Percentiles rank a stretch among this genome's conserved stretches.
phyloP scores from a whole-genome alignment of 1,140 invertebrate species.

The Penaeus chinensis region DNA sequence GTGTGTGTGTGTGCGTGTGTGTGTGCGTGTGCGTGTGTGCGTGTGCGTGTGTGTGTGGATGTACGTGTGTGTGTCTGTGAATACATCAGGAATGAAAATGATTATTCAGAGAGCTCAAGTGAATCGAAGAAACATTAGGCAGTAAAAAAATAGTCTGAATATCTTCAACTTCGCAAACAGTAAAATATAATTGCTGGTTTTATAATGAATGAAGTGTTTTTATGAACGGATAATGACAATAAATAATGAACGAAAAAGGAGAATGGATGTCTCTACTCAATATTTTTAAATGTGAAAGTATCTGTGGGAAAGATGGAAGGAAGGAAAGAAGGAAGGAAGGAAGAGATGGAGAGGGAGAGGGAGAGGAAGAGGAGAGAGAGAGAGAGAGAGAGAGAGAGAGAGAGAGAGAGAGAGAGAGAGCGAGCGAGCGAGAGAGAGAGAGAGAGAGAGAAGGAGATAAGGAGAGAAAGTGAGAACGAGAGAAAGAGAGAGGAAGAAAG shows the following conservation, averaged over 20 bases:
- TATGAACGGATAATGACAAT: no score
- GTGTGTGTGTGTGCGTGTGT: not conserved
- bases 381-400: no score
- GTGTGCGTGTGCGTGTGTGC: conserved; percentile 2
- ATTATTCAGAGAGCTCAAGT: no score
- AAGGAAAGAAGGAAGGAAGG: not conserved
- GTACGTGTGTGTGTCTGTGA: not conserved
- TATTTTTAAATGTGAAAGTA: no score
- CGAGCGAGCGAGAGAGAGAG: no score
- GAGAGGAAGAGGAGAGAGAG: not conserved
- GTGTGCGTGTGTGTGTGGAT: conserved; percentile 4
- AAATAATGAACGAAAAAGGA: no score
- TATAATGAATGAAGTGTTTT: no score
- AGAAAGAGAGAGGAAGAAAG: conserved; percentile 24
- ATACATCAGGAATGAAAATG: not conserved
- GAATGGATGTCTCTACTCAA: no score
- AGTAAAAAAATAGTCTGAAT: no score
- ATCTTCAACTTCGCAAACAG: no score
- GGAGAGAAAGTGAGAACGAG: conserved; percentile 27
- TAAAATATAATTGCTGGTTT: no score
- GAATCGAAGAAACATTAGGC: no score
- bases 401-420: not conserved
- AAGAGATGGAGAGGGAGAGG: conserved; percentile 15
- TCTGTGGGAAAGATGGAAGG: not conserved
- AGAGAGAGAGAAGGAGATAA: not conserved